Conservation (phyloP, 2,113 vertebrate genomes). For the Garra rufa region DNA sequence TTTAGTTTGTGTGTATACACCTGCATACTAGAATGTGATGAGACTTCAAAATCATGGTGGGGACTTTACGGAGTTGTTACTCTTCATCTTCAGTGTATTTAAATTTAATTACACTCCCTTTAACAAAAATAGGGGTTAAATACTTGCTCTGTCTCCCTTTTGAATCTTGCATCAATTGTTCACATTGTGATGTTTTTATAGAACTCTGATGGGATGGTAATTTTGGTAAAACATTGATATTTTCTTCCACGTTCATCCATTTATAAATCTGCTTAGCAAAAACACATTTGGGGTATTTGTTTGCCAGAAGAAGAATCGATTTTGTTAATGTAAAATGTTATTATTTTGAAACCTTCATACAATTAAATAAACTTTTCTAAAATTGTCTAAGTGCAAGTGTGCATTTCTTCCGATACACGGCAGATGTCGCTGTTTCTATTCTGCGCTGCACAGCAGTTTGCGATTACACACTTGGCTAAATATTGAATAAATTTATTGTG, state of each 20-base stretch:
- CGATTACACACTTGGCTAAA: background rate
- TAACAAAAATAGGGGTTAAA: background rate
- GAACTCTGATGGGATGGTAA: background rate
- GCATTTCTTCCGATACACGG: background rate
- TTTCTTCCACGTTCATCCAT: background rate
- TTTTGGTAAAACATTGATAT: background rate
- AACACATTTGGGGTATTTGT: background rate
- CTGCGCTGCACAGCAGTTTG: background rate
- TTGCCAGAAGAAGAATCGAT: background rate
- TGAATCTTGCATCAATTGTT: background rate
- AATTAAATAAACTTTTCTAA: constrained; percentile 37
- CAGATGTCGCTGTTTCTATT: constrained; percentile 5
- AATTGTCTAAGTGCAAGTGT: background rate
- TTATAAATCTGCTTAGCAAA: background rate
- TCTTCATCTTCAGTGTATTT: background rate
- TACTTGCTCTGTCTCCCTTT: background rate
- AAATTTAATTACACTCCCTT: background rate
- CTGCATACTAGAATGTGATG: background rate
- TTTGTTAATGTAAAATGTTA: background rate
- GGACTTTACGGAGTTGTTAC: background rate
- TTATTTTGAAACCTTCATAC: background rate
- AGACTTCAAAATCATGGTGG: background rate
- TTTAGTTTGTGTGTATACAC: background rate
- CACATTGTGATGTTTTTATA: background rate
- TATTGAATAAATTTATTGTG: background rate